Conservation (phyloP, 2,888 invertebrate genomes). For the Hoplodrina ambigua region DNA sequence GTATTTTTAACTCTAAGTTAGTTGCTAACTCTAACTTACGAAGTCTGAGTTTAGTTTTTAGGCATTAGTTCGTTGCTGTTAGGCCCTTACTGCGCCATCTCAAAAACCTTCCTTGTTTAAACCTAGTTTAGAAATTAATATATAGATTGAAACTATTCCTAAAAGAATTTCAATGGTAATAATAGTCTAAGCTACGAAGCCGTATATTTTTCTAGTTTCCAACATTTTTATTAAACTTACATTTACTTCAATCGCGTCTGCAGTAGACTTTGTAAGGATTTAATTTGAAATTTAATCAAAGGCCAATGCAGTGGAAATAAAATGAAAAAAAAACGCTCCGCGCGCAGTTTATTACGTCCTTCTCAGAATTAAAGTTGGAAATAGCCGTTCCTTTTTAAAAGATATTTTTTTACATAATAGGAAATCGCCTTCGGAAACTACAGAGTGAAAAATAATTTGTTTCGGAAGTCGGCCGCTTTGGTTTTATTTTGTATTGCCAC, state of each 20-base stretch:
- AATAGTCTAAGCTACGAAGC: neutral
- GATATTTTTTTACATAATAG: too few species aligned
- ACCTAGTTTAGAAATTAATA: conserved; percentile 1
- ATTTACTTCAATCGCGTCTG: neutral
- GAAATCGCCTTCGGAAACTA: too few species aligned
- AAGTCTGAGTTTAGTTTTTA: too few species aligned
- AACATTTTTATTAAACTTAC: conserved; percentile 22
- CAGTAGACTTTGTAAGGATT: conserved; percentile 40
- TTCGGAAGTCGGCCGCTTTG: too few species aligned
- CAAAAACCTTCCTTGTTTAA: too few species aligned
- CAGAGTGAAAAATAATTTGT: too few species aligned
- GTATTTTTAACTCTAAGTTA: too few species aligned
- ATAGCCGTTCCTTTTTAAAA: neutral
- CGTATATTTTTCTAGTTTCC: neutral
- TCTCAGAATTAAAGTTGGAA: conserved; percentile 10
- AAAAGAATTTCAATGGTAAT: neutral
- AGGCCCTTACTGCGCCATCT: too few species aligned
- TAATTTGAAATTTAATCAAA: conserved; percentile 42
- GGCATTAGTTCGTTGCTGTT: too few species aligned
- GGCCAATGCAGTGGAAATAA: neutral
- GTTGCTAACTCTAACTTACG: too few species aligned
- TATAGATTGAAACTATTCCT: neutral
- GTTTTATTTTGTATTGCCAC: too few species aligned
- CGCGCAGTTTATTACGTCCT: conserved; percentile 12
- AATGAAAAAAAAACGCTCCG: conserved; percentile 9